Base-by-base conservation (phyloP, 2,797 vertebrate genomes). In the Pristis pectinata region DNA sequence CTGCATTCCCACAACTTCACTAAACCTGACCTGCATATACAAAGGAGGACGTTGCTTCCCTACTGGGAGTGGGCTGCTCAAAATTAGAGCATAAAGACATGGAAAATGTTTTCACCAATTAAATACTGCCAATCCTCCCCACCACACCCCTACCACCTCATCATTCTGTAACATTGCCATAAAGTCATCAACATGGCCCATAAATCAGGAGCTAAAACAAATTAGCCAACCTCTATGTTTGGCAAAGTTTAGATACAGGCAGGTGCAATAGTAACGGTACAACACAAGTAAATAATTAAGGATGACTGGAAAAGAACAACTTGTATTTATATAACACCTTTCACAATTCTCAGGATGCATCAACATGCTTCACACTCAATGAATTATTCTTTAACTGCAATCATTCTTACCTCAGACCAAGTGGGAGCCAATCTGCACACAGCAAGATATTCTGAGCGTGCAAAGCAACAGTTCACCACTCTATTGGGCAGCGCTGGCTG, bases 311-410 rank as follows among this genome's bases (percentile, higher is more conserved):
- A 82, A 49, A 49, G 80, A 82, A 82, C 41, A 82, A 49, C 80
- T 82, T 82, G 44, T 82, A 89, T 89, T 89, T 89, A 89, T 89
- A 59, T 61, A 89, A 56, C 56, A 61, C 53, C 56, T 89, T 61
- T 89, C 30, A n/a, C 85, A n/a, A 67, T 6, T n/a, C 85, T 61
- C 56, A 61, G 56, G 53, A n/a, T 87, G 30, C 34, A 34, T n/a
- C 85, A 89, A 61, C 59, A 89, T 89, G 85, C 56, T 89, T 89
- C 85, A 89, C 82, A 83, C 27, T 30, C 30, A n/a, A 61, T 61
- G 56, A 89, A 61, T 61, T 89, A 61, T 30, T 61, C 5, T 89
- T 59, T 53, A 89, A 61, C 11, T 61, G 13, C 13, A 61, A 34
- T 61, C 34, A 34, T 13, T 61, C 49, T n/a, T n/a, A 5, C 59